Conservation (phyloP, 2,113 vertebrate species). For the Datnioides undecimradiatus region DNA sequence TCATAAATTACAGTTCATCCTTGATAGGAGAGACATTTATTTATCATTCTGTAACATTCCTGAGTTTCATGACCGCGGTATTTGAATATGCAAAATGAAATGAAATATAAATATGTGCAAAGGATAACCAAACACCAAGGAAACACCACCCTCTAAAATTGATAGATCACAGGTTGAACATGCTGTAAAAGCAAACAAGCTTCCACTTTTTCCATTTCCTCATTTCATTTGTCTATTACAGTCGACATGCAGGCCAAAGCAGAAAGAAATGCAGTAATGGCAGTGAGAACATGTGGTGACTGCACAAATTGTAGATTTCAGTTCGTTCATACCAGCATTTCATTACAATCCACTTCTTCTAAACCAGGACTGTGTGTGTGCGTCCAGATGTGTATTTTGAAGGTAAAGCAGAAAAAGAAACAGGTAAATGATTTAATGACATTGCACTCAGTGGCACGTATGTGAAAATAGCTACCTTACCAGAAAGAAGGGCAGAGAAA, state of each 20-base stretch:
- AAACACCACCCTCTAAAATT: not conserved
- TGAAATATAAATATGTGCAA: slow-evolving; percentile 30
- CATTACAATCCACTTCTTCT: not conserved
- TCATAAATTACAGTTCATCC: slow-evolving; percentile 20
- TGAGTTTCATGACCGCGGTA: slow-evolving; percentile 11
- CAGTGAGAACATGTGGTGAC: not conserved
- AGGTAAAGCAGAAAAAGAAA: not conserved
- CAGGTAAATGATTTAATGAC: not conserved
- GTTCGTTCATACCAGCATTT: slow-evolving; percentile 7
- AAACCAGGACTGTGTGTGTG: not conserved
- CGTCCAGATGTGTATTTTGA: not conserved
- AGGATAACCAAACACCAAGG: not conserved
- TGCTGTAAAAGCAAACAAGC: slow-evolving; percentile 7
- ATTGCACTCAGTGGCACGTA: not conserved
- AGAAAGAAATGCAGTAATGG: slow-evolving; percentile 28
- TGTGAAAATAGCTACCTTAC: too few species aligned
- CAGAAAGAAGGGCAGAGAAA: too few species aligned
- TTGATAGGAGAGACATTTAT: slow-evolving; percentile 16
- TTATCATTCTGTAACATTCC: not conserved
- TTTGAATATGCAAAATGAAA: slow-evolving; percentile 50
- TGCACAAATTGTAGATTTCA: slow-evolving; percentile 23
- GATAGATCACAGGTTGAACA: slow-evolving; percentile 14
- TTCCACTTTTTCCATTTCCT: slow-evolving; percentile 21
- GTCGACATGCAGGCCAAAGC: slow-evolving; percentile 7
- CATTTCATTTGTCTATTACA: slow-evolving; percentile 24